Conservation (phyloP, 2,888 invertebrate genomes). For the Dryobota labecula region DNA sequence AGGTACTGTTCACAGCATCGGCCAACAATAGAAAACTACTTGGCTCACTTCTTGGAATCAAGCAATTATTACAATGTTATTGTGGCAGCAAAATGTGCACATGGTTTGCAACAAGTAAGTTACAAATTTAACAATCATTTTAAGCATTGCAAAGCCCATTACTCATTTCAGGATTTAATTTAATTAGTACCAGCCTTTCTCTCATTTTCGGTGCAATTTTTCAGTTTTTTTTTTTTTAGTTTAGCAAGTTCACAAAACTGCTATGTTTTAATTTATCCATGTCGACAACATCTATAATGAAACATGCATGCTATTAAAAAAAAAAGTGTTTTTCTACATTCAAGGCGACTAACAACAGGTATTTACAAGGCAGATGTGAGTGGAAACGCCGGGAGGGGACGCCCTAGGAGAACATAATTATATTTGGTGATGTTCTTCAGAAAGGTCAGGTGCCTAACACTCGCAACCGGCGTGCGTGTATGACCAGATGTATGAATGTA, state of each 20-base stretch:
- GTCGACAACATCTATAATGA: not conserved
- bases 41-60: slow-evolving; percentile 76
- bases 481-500: too few species aligned
- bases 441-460: too few species aligned
- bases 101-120: slow-evolving; percentile 84
- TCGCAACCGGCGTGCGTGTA: too few species aligned
- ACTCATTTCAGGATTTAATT: not conserved
- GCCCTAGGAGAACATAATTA: too few species aligned
- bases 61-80: slow-evolving; percentile 79
- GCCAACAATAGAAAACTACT: slow-evolving; percentile 76
- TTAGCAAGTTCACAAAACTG: not conserved
- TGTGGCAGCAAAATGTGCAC: slow-evolving; percentile 85
- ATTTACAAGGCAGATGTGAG: too few species aligned
- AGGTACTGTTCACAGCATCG: slow-evolving; percentile 83
- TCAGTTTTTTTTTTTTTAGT: too few species aligned
- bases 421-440: too few species aligned
- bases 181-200: not conserved
- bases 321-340: not conserved
- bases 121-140: too few species aligned
- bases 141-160: not conserved
- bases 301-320: not conserved
- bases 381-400: too few species aligned
- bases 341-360: too few species aligned
- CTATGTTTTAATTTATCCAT: not conserved
- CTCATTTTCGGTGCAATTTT: not conserved